These are phyloP conservation scores for Mystacides longicornis DNA, from an alignment of 2,888 invertebrate genomes.

Conservation along the genomic window DNA sequence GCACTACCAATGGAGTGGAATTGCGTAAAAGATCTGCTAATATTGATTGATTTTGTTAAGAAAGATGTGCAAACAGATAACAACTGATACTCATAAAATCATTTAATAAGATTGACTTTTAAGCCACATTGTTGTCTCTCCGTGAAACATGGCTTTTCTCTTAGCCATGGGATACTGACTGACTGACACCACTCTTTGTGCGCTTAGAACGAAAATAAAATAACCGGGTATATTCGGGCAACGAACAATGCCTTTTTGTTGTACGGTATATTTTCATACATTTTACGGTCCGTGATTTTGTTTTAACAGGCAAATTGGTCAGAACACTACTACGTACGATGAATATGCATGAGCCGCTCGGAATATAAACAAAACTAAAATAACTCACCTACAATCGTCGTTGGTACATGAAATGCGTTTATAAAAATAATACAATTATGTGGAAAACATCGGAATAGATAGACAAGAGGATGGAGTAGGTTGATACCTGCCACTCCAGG, in stretches of 20 bases:
- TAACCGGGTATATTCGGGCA: slow-evolving; percentile 24
- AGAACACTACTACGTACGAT: slow-evolving; percentile 24
- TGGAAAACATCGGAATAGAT: neutral
- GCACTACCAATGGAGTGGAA: too few relatives aligned
- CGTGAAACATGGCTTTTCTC: slow-evolving; percentile 16
- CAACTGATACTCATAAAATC: too few relatives aligned
- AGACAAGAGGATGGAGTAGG: neutral
- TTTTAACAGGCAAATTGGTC: slow-evolving; percentile 27
- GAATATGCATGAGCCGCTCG: slow-evolving; percentile 26
- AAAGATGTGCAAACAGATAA: too few relatives aligned
- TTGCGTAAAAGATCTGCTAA: too few relatives aligned
- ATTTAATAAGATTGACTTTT: too few relatives aligned
- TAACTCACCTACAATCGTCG: slow-evolving; percentile 16
- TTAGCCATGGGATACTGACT: slow-evolving; percentile 15
- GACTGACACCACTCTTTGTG: slow-evolving; percentile 22
- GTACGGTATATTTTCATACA: slow-evolving; percentile 27
- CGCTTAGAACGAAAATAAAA: slow-evolving; percentile 24
- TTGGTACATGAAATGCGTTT: slow-evolving; percentile 12
- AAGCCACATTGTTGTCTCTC: too few relatives aligned
- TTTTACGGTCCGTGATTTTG: slow-evolving; percentile 27
- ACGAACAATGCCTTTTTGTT: slow-evolving; percentile 27
- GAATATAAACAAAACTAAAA: slow-evolving; percentile 25
- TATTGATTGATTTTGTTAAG: too few relatives aligned
- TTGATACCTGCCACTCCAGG: neutral
- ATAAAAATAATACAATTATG: neutral